phyloP scores from a whole-genome alignment of 1,140 invertebrate species.

The Zaprionus ghesquierei region DNA sequence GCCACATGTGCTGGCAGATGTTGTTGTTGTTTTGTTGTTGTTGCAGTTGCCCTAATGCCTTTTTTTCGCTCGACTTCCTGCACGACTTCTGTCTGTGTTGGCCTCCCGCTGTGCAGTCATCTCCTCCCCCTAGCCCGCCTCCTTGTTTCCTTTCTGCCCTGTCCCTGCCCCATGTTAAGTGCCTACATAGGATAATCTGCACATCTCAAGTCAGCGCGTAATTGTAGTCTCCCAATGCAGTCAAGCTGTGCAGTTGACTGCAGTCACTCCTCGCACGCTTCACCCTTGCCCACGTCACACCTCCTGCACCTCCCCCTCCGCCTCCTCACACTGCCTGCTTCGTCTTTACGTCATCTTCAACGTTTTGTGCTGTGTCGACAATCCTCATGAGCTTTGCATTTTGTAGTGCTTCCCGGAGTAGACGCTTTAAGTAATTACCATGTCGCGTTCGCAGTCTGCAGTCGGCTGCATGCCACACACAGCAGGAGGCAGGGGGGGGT shows the following conservation, averaged over 20 bases:
- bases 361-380: slow-evolving; percentile 39
- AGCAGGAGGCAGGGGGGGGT: neutral
- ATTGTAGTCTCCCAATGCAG: slow-evolving; percentile 60
- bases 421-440: slow-evolving; percentile 74
- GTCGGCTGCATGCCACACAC: neutral
- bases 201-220: slow-evolving; percentile 68
- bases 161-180: slow-evolving; percentile 58
- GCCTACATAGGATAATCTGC: slow-evolving; percentile 78
- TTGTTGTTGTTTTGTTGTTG: neutral
- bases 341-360: slow-evolving; percentile 6
- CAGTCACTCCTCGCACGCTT: slow-evolving; percentile 1
- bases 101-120: slow-evolving; percentile 17
- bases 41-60: slow-evolving; percentile 31
- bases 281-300: slow-evolving; percentile 1
- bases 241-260: slow-evolving; percentile 75
- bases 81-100: slow-evolving; percentile 8
- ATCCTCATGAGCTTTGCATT: slow-evolving; percentile 54
- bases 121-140: neutral
- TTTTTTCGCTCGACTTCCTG: slow-evolving; percentile 38
- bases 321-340: neutral
- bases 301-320: slow-evolving; percentile 23
- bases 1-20: slow-evolving; percentile 18
- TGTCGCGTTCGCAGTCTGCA: slow-evolving; percentile 23
- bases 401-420: slow-evolving; percentile 41
- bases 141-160: slow-evolving; percentile 11